Base-by-base conservation (phyloP, 2,888 invertebrate species). In the Heliconius sara region DNA sequence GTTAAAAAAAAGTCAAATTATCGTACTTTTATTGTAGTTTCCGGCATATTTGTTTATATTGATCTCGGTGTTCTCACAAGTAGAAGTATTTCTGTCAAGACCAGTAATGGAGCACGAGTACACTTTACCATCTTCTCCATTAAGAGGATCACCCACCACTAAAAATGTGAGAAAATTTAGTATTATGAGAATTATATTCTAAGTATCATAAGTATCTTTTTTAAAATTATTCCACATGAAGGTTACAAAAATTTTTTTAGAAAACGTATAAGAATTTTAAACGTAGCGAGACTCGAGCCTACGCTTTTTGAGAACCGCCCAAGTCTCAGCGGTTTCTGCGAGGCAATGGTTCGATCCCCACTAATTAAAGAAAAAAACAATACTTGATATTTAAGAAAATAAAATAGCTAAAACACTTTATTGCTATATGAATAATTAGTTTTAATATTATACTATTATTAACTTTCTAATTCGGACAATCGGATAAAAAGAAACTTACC, bases 121-220 rank as follows among this genome's bases (percentile, higher is more conserved):
- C 0, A 91, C 87, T 78, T 86, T 85, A 5, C 92, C 92, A 6
- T 86, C 77, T 2, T 79, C 78, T 68, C 88, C 86, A 25, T 84
- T 80, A 3, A 84, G 84, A 0, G 92, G 92, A 4, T 91, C 88
- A 12, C 92, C 90, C 9, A 89, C 84, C 47, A 91, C 92, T 92
- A 82, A 66, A 88, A 85, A 25, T 34, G 34, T 6, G 7, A 34
- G 5, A 34, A 34, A 34, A 34, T 34, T 34, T 16, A 16, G 16
- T 47, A 47, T 13, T 0, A 47, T 47, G 16, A 47, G 47, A 43
- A 43, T 43, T 5, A 43, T 43, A 43, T 27, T 27, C 27, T 27
- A 27, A 27, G 27, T 27, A 2, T 43, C 43, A 47, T 52, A 52
- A 19, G 19, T 52, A 0, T 52, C 2, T 52, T 52, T 52, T 52